These are phyloP conservation scores for Hydrolagus affinis DNA, from an alignment of 2,113 vertebrate genomes.

Conservation along the genomic window DNA sequence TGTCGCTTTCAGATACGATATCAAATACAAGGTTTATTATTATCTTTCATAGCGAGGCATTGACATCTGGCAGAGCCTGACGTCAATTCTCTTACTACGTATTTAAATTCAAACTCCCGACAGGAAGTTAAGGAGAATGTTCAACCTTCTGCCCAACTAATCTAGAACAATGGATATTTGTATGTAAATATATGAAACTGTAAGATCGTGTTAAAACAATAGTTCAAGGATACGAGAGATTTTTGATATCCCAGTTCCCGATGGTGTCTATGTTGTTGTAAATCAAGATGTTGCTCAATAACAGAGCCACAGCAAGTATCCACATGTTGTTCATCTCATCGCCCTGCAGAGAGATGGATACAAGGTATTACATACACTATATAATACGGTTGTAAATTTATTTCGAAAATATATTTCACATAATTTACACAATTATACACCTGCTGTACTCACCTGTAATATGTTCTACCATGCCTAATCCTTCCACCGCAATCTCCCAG, in stretches of 20 bases:
- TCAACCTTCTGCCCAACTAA: background rate
- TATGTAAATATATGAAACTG: background rate
- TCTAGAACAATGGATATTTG: too few species aligned
- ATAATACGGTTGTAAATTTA: too few species aligned
- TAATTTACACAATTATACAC: too few species aligned
- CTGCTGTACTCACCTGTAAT: too few species aligned
- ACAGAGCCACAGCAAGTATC: constrained; percentile 37
- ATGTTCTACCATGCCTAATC: too few species aligned
- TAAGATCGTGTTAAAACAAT: background rate
- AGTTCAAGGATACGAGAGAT: constrained; percentile 38
- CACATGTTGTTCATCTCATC: constrained; percentile 36
- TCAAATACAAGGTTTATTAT: too few species aligned
- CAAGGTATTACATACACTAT: too few species aligned
- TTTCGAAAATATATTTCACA: too few species aligned
- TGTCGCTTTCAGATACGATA: too few species aligned
- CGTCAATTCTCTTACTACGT: background rate
- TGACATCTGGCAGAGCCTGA: too few species aligned
- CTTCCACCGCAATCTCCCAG: too few species aligned
- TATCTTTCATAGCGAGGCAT: too few species aligned
- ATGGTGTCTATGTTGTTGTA: constrained; percentile 48
- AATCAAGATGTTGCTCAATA: constrained; percentile 46
- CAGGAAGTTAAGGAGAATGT: constrained; percentile 8
- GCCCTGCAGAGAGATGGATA: constrained; percentile 35
- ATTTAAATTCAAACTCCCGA: background rate
- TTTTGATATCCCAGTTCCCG: constrained; percentile 37